Evolutionary conservation across 1,140 invertebrate genomes (phyloP).

Genomic region (Drosophila micromelanica): DNA sequence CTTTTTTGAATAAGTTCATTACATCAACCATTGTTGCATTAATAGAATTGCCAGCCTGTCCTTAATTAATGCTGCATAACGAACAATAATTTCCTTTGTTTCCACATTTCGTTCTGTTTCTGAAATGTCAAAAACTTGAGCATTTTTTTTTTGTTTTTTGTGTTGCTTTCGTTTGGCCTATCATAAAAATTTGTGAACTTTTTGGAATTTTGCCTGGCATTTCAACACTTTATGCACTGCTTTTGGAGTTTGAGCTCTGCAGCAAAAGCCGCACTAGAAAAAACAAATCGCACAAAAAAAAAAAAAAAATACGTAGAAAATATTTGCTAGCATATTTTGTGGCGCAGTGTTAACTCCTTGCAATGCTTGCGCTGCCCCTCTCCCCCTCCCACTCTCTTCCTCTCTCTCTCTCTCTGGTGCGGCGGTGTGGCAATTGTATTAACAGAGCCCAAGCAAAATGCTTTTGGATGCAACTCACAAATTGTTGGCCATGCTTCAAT

Average conservation of each 20-base stretch:
- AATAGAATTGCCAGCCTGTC: neutral
- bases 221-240: constrained; percentile 8
- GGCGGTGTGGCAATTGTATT: constrained; percentile 27
- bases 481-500: constrained; percentile 27
- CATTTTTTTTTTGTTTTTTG: neutral
- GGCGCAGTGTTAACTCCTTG: neutral
- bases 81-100: neutral
- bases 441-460: constrained; percentile 22
- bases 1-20: constrained; percentile 3
- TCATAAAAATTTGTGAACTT: constrained; percentile 17
- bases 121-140: constrained; percentile 11
- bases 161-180: neutral
- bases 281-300: constrained; percentile 13
- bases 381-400: neutral
- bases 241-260: neutral
- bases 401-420: neutral
- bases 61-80: constrained; percentile 24
- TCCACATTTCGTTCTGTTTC: neutral
- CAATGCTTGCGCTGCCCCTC: neutral
- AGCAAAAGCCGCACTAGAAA: neutral
- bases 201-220: constrained; percentile 19
- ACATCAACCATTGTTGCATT: no score
- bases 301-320: constrained; percentile 24
- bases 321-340: constrained; percentile 31
- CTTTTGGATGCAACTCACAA: constrained; percentile 41